Evolutionary conservation across 2,888 invertebrate species (phyloP).

Genomic region (Lysandra bellargus): DNA sequence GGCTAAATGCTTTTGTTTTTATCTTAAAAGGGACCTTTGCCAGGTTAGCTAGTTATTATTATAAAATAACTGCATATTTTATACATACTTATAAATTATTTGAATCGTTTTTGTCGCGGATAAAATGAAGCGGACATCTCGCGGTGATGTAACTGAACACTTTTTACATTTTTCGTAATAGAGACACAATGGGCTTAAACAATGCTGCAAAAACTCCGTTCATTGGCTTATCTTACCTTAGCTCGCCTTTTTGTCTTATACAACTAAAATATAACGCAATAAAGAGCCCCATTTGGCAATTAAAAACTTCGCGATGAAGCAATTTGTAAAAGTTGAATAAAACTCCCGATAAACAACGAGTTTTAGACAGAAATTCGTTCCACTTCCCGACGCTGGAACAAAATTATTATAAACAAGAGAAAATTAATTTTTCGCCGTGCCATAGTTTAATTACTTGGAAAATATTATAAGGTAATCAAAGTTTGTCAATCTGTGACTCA

Average conservation of each 20-base stretch:
- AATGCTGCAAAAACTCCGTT: neutral
- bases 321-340: conserved; percentile 40
- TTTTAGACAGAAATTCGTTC: conserved; percentile 34
- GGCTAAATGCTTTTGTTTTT: too few relatives aligned
- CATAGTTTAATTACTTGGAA: conserved; percentile 18
- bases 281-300: conserved; percentile 21
- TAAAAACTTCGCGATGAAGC: conserved; percentile 39
- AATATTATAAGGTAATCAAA: conserved; percentile 14
- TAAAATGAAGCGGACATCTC: neutral
- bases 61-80: too few relatives aligned
- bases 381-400: neutral
- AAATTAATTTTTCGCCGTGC: conserved; percentile 8
- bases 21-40: too few relatives aligned
- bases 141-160: neutral
- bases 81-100: too few relatives aligned
- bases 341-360: conserved; percentile 40
- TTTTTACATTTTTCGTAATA: conserved; percentile 7
- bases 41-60: too few relatives aligned
- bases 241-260: neutral
- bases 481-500: neutral
- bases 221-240: conserved; percentile 17
- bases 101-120: neutral
- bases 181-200: conserved; percentile 14
- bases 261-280: conserved; percentile 26
- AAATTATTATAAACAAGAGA: conserved; percentile 7